These are phyloP conservation scores for Recurvirostra avosetta DNA, from an alignment of 2,113 vertebrate genomes.

Conservation along the genomic window DNA sequence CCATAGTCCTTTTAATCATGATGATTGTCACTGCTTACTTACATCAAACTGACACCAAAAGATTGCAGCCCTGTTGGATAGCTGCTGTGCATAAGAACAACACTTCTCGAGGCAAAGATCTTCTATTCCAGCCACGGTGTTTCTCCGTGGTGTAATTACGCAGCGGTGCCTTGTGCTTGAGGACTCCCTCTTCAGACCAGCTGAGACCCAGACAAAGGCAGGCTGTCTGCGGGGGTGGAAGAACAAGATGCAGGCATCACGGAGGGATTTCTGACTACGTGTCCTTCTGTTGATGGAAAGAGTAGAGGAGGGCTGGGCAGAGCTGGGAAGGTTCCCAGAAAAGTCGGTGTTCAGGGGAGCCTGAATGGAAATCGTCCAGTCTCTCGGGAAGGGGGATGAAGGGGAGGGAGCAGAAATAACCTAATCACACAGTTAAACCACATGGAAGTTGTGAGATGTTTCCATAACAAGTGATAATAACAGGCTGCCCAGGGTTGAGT, in stretches of 20 bases:
- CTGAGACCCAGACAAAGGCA: background rate
- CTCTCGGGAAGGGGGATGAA: background rate
- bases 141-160: background rate
- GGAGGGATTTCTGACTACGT: background rate
- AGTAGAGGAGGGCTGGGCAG: background rate
- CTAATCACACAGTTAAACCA: background rate
- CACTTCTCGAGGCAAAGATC: background rate
- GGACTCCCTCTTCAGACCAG: background rate
- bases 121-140: accelerated
- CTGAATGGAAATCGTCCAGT: background rate
- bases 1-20: background rate
- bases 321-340: background rate
- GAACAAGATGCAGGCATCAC: background rate
- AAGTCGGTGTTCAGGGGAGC: background rate
- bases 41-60: background rate
- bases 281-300: background rate
- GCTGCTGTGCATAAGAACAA: background rate
- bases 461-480: background rate
- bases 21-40: background rate
- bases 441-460: background rate
- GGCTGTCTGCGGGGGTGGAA: background rate
- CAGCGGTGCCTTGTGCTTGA: background rate
- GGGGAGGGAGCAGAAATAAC: background rate
- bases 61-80: background rate
- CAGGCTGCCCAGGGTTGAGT: background rate